Evolutionary conservation across 1,140 invertebrate species (phyloP), one percentile per base, ranked within the genome.

Genomic region (Bombus waltoni): DNA sequence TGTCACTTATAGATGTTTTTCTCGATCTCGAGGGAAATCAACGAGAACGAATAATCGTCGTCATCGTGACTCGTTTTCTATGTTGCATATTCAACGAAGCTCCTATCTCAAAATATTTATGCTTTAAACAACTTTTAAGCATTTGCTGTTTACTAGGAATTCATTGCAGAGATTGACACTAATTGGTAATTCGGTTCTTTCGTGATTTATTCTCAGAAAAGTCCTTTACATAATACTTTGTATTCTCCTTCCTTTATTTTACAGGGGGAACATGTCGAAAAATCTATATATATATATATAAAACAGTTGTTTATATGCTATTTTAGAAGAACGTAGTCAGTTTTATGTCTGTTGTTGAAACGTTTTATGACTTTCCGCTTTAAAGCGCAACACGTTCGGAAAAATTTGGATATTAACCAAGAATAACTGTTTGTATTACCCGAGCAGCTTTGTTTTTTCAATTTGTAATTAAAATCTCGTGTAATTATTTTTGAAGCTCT

Each of bases 141-240:
- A 22, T 3, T 28, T n/a, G 28, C 3, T 38, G 53, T 57, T 57
- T 76, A n/a, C 74, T 53, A 18, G 32, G 74, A 76, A 76, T 38
- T 76, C 53, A 76, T 76, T 74, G 57, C 32, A 47, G 10, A 10
- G 47, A 75, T 75, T 62, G 13, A 9, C 35, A 25, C 10, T 77
- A 40, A 77, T 77, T 15, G 38, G 25, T 77, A 77, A 77, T 62
- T 62, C 57, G 57, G 8, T 77, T 38, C 75, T 62, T 28, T 1
- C 22, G 9, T 1, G 47, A 53, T 22, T 22, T 53, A 53, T 22
- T 8, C 18, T 53, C 18, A 25, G 38, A 10, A 53, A 22, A 59
- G 11, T 53, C 22, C 47, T 74, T 77, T 77, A 3, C 13, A 25
- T 57, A 40, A 62, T 57, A n/a, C 8, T 66, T 66, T 18, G n/a